Evolutionary conservation across 2,113 vertebrate genomes (phyloP), one percentile per base, ranked within the genome.

Genomic region (Strix aluco): DNA sequence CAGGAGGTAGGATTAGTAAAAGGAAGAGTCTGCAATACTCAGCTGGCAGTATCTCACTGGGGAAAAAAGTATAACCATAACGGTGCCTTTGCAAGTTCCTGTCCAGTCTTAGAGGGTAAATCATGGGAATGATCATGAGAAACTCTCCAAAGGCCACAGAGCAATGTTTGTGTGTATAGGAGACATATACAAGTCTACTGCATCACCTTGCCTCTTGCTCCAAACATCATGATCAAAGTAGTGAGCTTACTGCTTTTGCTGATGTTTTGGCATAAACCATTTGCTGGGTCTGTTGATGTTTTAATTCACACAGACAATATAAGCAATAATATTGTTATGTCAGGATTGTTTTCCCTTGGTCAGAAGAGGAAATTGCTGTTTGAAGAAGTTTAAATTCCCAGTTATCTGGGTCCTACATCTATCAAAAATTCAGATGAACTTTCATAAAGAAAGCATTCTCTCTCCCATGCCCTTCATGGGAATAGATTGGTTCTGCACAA

Each of bases 1-100:
- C 84, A 90, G 84, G 69, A 95, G 86, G 75, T 46, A 80, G 73
- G 93, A 85, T 92, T 72, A 91, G 81, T 27, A 38, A 74, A 69
- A 75, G 46, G 82, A 94, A 54, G 80, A 81, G 36, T 32, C 62
- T 95, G 51, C 73, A 89, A 32, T 32, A 22, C 77, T 80, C 61
- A 66, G 17, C 62, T 46, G n/a, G 57, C 40, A 80, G 67, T 13
- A 55, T 52, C 85, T 67, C 69, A 55, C 38, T 6, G 5, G 72
- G 51, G 46, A 85, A 34, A 44, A 84, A 61, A 38, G 52, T 25
- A 4, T 3, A 32, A 69, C 40, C 30, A 8, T 9, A 18, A 49
- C 0, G 1, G 57, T 65, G 34, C 32, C 67, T 90, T 46, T 77
- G 55, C 52, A 59, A 49, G 29, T 5, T 52, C 38, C 69, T 55